These are phyloP conservation scores for Lithodes maja DNA, from an alignment of 2,888 invertebrate genomes.

Conservation along the genomic window DNA sequence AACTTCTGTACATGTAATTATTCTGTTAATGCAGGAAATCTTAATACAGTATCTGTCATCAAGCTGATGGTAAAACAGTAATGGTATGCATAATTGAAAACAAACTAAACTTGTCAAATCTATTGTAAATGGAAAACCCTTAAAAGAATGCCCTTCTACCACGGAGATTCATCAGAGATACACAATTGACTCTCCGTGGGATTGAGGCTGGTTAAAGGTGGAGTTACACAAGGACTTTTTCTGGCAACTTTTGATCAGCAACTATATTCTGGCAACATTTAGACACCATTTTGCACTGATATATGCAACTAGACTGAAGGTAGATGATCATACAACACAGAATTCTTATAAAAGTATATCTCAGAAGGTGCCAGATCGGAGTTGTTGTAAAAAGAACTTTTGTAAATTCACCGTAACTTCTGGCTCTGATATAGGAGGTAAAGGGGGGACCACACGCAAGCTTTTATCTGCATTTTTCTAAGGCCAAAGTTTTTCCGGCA, in stretches of 20 bases:
- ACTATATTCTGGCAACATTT: too few species aligned
- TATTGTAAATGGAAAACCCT: conserved; percentile 30
- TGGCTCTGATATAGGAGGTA: neutral
- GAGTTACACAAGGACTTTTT: too few species aligned
- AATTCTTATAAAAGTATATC: too few species aligned
- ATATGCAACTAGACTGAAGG: too few species aligned
- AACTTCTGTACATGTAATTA: conserved; percentile 59
- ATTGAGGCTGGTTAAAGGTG: conserved; percentile 2
- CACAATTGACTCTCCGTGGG: conserved; percentile 25
- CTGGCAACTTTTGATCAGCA: too few species aligned
- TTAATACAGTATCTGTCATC: conserved; percentile 31
- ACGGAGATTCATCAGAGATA: conserved; percentile 20
- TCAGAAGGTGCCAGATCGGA: too few species aligned
- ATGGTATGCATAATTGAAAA: conserved; percentile 23
- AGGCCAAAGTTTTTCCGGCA: too few species aligned
- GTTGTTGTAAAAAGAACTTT: too few species aligned
- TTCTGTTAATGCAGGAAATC: conserved; percentile 30
- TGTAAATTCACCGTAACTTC: neutral
- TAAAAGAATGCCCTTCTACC: conserved; percentile 39
- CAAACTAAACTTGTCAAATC: neutral
- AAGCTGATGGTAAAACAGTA: conserved; percentile 30
- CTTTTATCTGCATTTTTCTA: too few species aligned
- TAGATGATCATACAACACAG: too few species aligned
- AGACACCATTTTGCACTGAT: too few species aligned
- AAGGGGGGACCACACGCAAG: too few species aligned